Evolutionary conservation across 2,888 invertebrate species (phyloP).

Genomic region (Diarsia rubi): DNA sequence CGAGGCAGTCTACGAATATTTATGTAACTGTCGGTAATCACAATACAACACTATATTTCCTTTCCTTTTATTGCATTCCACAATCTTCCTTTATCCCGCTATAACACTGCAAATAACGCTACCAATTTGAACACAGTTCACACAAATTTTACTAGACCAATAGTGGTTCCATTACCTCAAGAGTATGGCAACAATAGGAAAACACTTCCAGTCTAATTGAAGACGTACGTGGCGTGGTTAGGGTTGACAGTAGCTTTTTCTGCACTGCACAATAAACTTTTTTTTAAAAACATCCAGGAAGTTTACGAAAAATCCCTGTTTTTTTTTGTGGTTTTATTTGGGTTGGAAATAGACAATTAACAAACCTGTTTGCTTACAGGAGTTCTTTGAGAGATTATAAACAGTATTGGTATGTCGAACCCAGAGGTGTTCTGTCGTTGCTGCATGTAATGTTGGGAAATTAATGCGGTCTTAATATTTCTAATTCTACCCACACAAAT

Average conservation of each 20-base stretch:
- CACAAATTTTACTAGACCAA: conserved; percentile 57
- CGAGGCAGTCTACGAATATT: background rate
- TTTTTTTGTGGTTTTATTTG: background rate
- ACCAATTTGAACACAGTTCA: conserved; percentile 51
- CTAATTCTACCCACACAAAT: no score
- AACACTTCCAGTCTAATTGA: conserved; percentile 59
- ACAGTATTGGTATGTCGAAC: no score
- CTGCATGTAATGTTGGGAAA: no score
- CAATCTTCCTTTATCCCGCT: background rate
- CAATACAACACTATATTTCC: background rate
- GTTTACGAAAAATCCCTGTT: no score
- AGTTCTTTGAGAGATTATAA: no score
- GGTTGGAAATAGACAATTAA: no score
- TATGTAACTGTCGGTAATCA: background rate
- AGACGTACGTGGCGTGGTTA: conserved; percentile 51
- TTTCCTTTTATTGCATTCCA: background rate
- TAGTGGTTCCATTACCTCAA: conserved; percentile 59
- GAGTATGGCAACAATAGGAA: conserved; percentile 57
- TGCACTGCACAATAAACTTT: no score
- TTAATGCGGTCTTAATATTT: no score
- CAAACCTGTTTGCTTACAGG: no score
- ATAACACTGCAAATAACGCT: conserved; percentile 15
- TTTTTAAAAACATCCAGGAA: background rate
- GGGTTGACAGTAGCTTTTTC: conserved; percentile 36
- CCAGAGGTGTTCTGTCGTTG: no score